Percentiles rank a stretch among this genome's conserved stretches.
phyloP scores from a whole-genome alignment of 2,888 invertebrate genomes.

The Polyommatus icarus region DNA sequence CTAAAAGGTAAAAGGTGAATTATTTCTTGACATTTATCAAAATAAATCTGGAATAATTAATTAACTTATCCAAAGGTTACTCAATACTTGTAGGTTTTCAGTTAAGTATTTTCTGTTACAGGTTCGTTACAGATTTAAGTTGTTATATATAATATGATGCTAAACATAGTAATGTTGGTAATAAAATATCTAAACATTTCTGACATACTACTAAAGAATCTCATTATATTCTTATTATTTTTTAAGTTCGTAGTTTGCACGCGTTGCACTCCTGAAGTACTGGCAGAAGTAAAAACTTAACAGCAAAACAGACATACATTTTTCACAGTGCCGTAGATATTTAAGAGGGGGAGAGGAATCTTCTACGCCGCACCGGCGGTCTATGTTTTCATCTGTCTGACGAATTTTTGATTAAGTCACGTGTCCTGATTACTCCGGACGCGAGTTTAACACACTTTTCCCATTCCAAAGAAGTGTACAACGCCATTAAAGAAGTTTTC shows the following conservation, averaged over 20 bases:
- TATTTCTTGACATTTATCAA: slow-evolving; percentile 13
- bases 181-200: too few species aligned
- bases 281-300: neutral
- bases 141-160: neutral
- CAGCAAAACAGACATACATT: neutral
- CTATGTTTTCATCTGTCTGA: neutral
- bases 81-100: neutral
- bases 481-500: neutral
- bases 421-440: neutral
- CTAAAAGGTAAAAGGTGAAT: slow-evolving; percentile 14
- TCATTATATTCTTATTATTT: too few species aligned
- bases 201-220: too few species aligned
- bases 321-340: neutral
- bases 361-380: neutral
- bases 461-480: neutral
- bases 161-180: too few species aligned
- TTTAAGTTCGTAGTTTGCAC: too few species aligned
- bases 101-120: neutral
- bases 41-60: slow-evolving; percentile 12
- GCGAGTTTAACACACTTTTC: too few species aligned
- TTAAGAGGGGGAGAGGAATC: neutral
- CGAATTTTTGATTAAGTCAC: neutral
- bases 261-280: too few species aligned
- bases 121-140: neutral
- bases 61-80: slow-evolving; percentile 5